Conservation (phyloP, 2,888 invertebrate genomes). For the Erpobdella octoculata region DNA sequence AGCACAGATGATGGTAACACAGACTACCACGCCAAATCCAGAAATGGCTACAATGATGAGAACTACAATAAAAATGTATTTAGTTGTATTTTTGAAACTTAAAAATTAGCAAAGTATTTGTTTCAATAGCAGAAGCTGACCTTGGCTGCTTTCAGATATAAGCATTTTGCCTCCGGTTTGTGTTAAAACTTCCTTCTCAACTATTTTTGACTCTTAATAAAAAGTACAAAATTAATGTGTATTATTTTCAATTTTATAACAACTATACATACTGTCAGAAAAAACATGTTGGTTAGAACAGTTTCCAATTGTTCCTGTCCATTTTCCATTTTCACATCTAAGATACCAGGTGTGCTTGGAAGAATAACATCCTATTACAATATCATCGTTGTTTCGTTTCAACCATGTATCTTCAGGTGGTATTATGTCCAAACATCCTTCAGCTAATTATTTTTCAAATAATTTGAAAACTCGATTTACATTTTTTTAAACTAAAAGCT, state of each 20-base stretch:
- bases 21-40: conserved; percentile 22
- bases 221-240: no score
- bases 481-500: no score
- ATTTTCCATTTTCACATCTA: conserved; percentile 23
- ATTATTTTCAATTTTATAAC: background rate
- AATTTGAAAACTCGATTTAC: background rate
- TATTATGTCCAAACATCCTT: conserved; percentile 27
- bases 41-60: conserved; percentile 6
- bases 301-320: conserved; percentile 29
- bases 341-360: conserved; percentile 26
- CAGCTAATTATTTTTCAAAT: conserved; percentile 13
- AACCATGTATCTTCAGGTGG: conserved; percentile 28
- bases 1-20: conserved; percentile 12
- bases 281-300: background rate
- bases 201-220: no score
- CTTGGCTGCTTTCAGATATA: background rate
- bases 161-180: no score
- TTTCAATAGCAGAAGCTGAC: background rate
- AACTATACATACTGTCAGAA: background rate
- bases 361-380: conserved; percentile 26
- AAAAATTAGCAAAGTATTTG: background rate
- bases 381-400: conserved; percentile 22
- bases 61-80: background rate
- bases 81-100: background rate
- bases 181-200: no score